These are phyloP conservation scores for Phoenicopterus ruber DNA, from an alignment of 2,113 vertebrate species.

Conservation along the genomic window DNA sequence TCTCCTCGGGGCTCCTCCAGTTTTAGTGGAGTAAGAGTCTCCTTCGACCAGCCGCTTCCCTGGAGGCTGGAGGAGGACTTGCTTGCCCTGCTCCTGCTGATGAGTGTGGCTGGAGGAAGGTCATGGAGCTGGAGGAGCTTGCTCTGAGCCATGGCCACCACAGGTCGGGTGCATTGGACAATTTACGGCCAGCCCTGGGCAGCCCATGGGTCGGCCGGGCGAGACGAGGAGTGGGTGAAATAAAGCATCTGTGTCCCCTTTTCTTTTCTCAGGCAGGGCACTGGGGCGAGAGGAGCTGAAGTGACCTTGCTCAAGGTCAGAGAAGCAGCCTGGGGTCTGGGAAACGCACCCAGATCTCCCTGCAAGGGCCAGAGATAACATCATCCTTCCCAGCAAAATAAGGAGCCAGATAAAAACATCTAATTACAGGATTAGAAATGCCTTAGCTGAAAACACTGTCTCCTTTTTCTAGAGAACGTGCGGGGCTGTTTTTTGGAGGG, in stretches of 20 bases:
- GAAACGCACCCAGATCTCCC: not conserved
- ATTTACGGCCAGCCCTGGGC: not conserved
- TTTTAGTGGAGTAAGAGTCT: not conserved
- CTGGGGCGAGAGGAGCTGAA: not conserved
- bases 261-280: not conserved
- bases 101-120: not conserved
- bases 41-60: rapidly evolving
- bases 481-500: not conserved
- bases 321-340: not conserved
- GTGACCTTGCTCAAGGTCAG: not conserved
- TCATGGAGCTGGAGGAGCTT: not conserved
- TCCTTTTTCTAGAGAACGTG: not conserved
- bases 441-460: not conserved
- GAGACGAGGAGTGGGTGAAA: not conserved
- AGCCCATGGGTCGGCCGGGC: rapidly evolving
- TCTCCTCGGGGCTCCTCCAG: not conserved
- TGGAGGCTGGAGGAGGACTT: not conserved
- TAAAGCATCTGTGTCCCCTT: not conserved
- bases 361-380: not conserved
- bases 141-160: not conserved
- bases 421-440: not conserved
- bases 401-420: not conserved
- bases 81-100: not conserved
- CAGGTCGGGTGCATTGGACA: rapidly evolving
- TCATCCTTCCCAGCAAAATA: not conserved